A percentile compares a stretch with the other conserved stretches of the same genome.
Conservation (phyloP, 2,888 invertebrate species). For the Mechanitis messenoides region DNA sequence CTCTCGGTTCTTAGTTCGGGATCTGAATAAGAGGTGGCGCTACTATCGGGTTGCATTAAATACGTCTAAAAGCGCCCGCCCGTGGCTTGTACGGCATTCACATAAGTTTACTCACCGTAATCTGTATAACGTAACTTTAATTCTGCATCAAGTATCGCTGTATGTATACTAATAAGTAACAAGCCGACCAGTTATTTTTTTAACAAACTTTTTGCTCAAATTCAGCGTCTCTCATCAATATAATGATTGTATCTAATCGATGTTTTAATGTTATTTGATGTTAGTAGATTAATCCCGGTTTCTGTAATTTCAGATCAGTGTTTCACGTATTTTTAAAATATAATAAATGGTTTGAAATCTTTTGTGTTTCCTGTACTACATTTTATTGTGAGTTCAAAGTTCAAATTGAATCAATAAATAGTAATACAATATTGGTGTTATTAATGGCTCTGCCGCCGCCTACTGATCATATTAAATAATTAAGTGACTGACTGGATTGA, state of each 20-base stretch:
- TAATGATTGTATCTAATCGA: slow-evolving; percentile 41
- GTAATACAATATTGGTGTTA: slow-evolving; percentile 68
- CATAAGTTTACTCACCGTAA: slow-evolving; percentile 61
- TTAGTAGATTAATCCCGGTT: slow-evolving; percentile 58
- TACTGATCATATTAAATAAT: slow-evolving; percentile 1
- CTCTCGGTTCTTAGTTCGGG: slow-evolving; percentile 15
- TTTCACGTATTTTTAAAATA: slow-evolving; percentile 66
- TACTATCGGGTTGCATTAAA: slow-evolving; percentile 36
- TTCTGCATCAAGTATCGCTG: slow-evolving; percentile 67
- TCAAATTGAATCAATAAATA: slow-evolving; percentile 78
- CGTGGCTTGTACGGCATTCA: slow-evolving; percentile 71
- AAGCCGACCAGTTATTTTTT: slow-evolving; percentile 69
- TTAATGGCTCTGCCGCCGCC: slow-evolving; percentile 46
- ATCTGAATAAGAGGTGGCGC: slow-evolving; percentile 29
- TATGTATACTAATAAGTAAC: slow-evolving; percentile 63
- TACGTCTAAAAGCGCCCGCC: slow-evolving; percentile 53
- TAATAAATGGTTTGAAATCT: slow-evolving; percentile 67
- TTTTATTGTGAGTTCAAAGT: slow-evolving; percentile 76
- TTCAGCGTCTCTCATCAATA: slow-evolving; percentile 57
- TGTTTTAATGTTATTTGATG: slow-evolving; percentile 45
- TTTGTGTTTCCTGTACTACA: slow-evolving; percentile 75
- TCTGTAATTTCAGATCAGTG: slow-evolving; percentile 59
- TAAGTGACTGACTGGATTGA: too few species aligned
- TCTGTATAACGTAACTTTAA: slow-evolving; percentile 68
- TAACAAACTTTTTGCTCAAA: slow-evolving; percentile 73